These are phyloP conservation scores for Drosophila nigricruria DNA, from an alignment of 2,888 invertebrate genomes.

Conservation along the genomic window DNA sequence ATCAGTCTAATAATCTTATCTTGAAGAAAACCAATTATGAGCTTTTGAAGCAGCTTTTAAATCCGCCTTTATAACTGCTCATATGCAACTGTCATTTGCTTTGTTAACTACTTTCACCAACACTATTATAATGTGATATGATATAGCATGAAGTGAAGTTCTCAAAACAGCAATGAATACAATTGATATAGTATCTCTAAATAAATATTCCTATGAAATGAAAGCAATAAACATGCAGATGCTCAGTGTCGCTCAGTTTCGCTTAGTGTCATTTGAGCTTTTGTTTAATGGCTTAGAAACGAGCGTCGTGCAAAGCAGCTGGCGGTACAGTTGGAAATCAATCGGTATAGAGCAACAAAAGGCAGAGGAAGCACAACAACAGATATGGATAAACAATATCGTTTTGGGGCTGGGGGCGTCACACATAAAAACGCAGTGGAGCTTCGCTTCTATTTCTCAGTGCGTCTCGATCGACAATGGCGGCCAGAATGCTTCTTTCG, in stretches of 20 bases:
- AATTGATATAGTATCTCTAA: no score
- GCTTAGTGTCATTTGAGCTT: slow-evolving; percentile 6
- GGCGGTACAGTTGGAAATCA: slow-evolving; percentile 19
- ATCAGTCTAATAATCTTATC: no score
- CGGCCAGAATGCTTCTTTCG: slow-evolving; percentile 44
- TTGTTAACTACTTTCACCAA: not conserved
- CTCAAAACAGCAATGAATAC: no score
- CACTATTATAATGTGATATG: not conserved
- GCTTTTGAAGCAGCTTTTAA: no score
- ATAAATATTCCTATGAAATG: not conserved
- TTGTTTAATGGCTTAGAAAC: slow-evolving; percentile 1
- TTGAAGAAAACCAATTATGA: no score
- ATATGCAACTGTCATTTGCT: not conserved
- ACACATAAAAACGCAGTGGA: slow-evolving; percentile 18
- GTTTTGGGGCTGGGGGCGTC: not conserved
- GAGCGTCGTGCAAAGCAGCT: slow-evolving; percentile 36
- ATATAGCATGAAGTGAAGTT: no score
- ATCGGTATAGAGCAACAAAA: not conserved
- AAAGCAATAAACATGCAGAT: no score
- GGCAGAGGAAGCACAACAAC: not conserved
- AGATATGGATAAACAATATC: slow-evolving; percentile 20
- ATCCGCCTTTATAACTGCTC: not conserved
- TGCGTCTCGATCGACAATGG: slow-evolving; percentile 29
- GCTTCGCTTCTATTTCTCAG: slow-evolving; percentile 10
- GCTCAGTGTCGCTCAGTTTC: not conserved